These are phyloP conservation scores for Sericinus montela DNA, from an alignment of 2,888 invertebrate genomes.

Conservation along the genomic window DNA sequence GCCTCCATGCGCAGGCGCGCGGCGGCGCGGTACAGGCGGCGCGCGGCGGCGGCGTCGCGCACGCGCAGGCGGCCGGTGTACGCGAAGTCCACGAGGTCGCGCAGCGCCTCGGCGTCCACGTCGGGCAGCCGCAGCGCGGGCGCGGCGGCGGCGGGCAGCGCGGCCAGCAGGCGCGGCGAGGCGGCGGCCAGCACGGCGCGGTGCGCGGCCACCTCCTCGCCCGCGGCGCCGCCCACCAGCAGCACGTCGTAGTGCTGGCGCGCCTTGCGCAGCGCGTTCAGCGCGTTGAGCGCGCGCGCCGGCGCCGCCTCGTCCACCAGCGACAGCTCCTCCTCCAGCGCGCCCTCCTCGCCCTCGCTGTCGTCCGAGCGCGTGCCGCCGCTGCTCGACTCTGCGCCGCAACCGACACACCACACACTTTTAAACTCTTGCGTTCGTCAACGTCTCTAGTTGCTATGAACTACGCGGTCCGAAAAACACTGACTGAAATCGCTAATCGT, in stretches of 20 bases:
- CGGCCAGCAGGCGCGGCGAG: constrained; percentile 87
- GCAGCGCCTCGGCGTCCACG: constrained; percentile 79
- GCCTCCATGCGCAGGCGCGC: constrained; percentile 86
- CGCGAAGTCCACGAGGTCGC: constrained; percentile 88
- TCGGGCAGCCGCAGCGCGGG: constrained; percentile 38
- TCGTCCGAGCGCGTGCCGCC: constrained; percentile 34
- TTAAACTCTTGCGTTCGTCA: no score
- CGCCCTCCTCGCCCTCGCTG: constrained; percentile 46
- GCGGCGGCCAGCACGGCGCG: constrained; percentile 88
- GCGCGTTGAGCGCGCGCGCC: constrained; percentile 80
- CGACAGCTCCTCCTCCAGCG: constrained; percentile 62
- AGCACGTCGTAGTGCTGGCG: constrained; percentile 93
- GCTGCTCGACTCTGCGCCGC: not conserved
- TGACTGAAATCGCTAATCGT: no score
- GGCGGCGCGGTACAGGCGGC: constrained; percentile 89
- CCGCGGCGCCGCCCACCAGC: constrained; percentile 87
- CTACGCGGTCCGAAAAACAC: no score
- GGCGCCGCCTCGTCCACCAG: constrained; percentile 80
- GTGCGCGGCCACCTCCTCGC: constrained; percentile 81
- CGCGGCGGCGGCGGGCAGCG: constrained; percentile 71
- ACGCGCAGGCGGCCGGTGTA: constrained; percentile 86
- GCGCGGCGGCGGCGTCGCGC: constrained; percentile 74
- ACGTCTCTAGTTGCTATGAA: no score
- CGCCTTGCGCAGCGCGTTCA: constrained; percentile 90
- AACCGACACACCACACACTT: not conserved